Conservation (phyloP, 2,888 invertebrate genomes). For the Imbricaverruca yamaguchii region DNA sequence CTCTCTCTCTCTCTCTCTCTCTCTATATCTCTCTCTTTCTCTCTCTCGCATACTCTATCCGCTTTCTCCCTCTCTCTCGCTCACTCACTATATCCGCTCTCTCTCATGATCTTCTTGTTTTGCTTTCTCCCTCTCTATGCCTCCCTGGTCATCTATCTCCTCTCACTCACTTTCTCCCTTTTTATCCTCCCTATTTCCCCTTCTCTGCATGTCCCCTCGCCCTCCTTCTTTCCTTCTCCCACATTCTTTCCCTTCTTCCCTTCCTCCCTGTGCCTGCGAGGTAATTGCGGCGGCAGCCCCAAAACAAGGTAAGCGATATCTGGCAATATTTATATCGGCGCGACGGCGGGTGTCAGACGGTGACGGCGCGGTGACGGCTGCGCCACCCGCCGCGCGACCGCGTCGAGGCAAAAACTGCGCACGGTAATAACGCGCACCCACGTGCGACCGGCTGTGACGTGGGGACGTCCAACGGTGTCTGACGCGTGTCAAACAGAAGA, state of each 20-base stretch:
- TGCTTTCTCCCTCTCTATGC: not conserved
- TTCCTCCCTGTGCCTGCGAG: not conserved
- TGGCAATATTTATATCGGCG: slow-evolving; percentile 5
- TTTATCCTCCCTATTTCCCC: too few species aligned
- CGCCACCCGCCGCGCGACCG: slow-evolving; percentile 4
- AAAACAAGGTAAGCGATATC: not conserved
- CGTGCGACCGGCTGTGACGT: too few species aligned
- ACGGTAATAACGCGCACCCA: not conserved
- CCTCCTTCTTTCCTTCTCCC: too few species aligned
- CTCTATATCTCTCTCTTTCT: too few species aligned
- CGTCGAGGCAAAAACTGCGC: not conserved
- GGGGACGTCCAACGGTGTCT: too few species aligned
- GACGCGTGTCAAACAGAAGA: too few species aligned
- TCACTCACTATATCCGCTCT: too few species aligned
- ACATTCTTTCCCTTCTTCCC: not conserved
- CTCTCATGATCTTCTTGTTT: too few species aligned
- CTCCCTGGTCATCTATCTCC: not conserved
- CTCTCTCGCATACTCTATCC: too few species aligned
- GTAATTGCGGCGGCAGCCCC: not conserved
- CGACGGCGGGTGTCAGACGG: not conserved
- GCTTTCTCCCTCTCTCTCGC: too few species aligned
- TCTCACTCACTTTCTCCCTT: too few species aligned
- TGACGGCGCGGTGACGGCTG: not conserved
- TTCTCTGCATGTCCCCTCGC: too few species aligned
- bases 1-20: not conserved